Conservation (phyloP, 2,888 invertebrate species). For the Cryptus armator region DNA sequence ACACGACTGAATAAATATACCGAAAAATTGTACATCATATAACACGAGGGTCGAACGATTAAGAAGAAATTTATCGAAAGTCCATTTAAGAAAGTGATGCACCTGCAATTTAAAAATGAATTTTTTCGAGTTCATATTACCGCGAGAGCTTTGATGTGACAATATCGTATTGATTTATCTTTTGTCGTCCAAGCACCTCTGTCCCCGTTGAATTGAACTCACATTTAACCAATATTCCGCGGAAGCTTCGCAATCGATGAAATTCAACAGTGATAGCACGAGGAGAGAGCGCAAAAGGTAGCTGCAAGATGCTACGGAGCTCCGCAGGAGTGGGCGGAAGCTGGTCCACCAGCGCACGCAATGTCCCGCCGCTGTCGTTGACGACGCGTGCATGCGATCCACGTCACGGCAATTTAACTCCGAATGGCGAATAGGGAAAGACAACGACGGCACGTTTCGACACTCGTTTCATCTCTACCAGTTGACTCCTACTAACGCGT, state of each 20-base stretch:
- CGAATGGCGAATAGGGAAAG: constrained; percentile 64
- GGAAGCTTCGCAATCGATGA: constrained; percentile 8
- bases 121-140: too few relatives aligned
- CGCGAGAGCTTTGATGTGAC: neutral
- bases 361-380: constrained; percentile 51
- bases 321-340: constrained; percentile 9
- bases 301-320: constrained; percentile 21
- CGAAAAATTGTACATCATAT: too few relatives aligned
- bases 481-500: constrained; percentile 16
- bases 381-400: constrained; percentile 67
- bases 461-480: constrained; percentile 56
- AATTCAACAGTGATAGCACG: neutral
- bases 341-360: constrained; percentile 40
- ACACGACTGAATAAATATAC: too few relatives aligned
- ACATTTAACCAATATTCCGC: neutral
- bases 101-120: too few relatives aligned
- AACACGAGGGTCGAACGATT: too few relatives aligned
- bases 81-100: too few relatives aligned
- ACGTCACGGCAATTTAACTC: constrained; percentile 71
- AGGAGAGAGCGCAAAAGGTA: neutral
- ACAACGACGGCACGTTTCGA: constrained; percentile 68
- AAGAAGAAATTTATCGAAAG: too few relatives aligned
- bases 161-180: neutral
- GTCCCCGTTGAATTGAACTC: neutral
- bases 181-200: neutral